Evolutionary conservation across 2,113 vertebrate genomes (phyloP).

Genomic region (Octodon degus): DNA sequence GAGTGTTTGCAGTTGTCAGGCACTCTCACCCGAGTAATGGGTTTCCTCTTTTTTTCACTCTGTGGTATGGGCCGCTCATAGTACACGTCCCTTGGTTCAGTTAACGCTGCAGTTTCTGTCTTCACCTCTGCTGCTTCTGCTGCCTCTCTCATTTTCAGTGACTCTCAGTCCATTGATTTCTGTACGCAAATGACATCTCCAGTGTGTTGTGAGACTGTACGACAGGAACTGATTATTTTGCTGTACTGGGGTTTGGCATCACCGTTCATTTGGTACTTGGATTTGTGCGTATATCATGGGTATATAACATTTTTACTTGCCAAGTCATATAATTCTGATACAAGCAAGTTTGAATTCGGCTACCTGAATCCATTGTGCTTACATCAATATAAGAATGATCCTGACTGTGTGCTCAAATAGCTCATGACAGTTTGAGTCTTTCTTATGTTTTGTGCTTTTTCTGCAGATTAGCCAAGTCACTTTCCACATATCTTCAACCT

Average conservation of each 20-base stretch:
- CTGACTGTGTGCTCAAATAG: neutral
- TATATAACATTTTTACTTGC: too few species aligned
- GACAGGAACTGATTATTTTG: neutral
- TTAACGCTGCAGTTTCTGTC: neutral
- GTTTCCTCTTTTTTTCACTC: neutral
- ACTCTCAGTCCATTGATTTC: slow-evolving; percentile 3
- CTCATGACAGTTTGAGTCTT: neutral
- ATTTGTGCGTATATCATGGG: too few species aligned
- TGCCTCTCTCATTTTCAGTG: neutral
- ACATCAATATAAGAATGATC: slow-evolving; percentile 30
- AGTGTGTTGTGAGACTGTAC: neutral
- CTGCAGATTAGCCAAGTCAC: neutral
- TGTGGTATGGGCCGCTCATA: fast-evolving
- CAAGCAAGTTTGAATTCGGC: too few species aligned
- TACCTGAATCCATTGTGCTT: neutral
- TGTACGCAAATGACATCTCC: neutral
- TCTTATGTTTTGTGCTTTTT: slow-evolving; percentile 35
- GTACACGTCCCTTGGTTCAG: neutral
- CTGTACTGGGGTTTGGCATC: neutral
- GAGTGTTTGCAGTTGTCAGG: neutral
- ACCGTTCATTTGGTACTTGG: slow-evolving; percentile 29
- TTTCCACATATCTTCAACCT: slow-evolving; percentile 35
- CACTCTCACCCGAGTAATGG: neutral
- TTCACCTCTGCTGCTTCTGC: neutral
- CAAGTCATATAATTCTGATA: too few species aligned